Percentiles rank a stretch among this genome's conserved stretches.
These are phyloP conservation scores for Cactoblastis cactorum DNA, from an alignment of 2,888 invertebrate genomes.

Conservation along the genomic window DNA sequence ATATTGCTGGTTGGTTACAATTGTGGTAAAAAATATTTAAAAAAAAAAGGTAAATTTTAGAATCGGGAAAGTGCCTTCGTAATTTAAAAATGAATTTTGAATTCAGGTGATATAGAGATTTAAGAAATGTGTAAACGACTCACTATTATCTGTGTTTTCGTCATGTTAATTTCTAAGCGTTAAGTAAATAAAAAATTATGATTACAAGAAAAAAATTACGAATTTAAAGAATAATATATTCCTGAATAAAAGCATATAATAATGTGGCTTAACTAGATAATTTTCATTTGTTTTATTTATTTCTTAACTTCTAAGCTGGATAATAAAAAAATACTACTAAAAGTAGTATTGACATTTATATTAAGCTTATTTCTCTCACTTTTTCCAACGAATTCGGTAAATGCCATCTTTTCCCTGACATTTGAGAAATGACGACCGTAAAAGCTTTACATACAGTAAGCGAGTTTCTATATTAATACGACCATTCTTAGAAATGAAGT, in stretches of 20 bases:
- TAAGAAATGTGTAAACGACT: too few species aligned
- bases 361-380: neutral
- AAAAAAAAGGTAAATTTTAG: neutral
- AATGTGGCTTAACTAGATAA: too few species aligned
- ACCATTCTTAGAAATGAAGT: neutral
- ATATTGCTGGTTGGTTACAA: neutral
- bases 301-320: too few species aligned
- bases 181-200: too few species aligned
- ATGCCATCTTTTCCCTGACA: neutral
- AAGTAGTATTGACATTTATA: slow-evolving; percentile 1
- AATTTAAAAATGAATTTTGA: neutral
- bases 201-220: too few species aligned
- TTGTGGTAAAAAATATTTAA: neutral
- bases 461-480: neutral
- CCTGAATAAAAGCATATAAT: too few species aligned
- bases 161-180: too few species aligned
- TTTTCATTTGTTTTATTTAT: too few species aligned
- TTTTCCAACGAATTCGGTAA: neutral
- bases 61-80: neutral
- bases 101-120: too few species aligned
- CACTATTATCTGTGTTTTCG: too few species aligned
- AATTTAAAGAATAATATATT: too few species aligned
- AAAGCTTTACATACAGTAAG: neutral
- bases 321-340: neutral
- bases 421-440: slow-evolving; percentile 2